Evolutionary conservation across 1,140 invertebrate species (phyloP).

Genomic region (Phthorimaea operculella): DNA sequence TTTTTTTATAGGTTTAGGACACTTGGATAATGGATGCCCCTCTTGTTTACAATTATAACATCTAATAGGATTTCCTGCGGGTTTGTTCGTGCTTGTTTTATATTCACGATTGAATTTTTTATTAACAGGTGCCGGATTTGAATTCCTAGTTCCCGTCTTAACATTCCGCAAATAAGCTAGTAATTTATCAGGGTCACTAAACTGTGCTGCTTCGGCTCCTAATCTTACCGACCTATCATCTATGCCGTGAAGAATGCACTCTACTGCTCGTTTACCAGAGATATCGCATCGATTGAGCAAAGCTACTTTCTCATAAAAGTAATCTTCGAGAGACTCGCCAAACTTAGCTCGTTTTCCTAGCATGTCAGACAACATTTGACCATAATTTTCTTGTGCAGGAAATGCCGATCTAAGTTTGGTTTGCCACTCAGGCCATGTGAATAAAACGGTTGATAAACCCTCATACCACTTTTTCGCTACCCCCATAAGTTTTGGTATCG

Average conservation of each 20-base stretch:
- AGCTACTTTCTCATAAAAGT: slow-evolving; percentile 5
- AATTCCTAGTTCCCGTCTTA: background rate
- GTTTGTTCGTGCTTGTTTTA: background rate
- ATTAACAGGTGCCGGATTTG: background rate
- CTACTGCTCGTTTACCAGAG: background rate
- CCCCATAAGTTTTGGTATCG: slow-evolving; percentile 2
- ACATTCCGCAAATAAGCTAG: slow-evolving; percentile 1
- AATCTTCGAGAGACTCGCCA: background rate
- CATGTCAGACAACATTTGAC: slow-evolving; percentile 3
- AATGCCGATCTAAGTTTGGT: slow-evolving; percentile 2
- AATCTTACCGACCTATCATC: slow-evolving; percentile 3
- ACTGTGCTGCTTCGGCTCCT: slow-evolving; percentile 2
- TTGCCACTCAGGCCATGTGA: slow-evolving; percentile 5
- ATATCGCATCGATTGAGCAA: background rate
- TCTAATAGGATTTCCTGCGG: background rate
- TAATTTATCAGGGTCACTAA: slow-evolving; percentile 2
- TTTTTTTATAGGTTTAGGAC: slow-evolving; percentile 10
- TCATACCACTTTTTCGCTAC: slow-evolving; percentile 7
- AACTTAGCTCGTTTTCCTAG: slow-evolving; percentile 4
- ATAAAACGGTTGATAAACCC: slow-evolving; percentile 1
- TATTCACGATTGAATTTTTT: background rate
- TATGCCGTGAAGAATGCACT: slow-evolving; percentile 1
- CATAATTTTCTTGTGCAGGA: slow-evolving; percentile 3
- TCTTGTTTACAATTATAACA: slow-evolving; percentile 12
- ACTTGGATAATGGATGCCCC: slow-evolving; percentile 8